These are phyloP conservation scores for Synanthedon myopaeformis DNA, from an alignment of 2,888 invertebrate genomes.

Conservation along the genomic window DNA sequence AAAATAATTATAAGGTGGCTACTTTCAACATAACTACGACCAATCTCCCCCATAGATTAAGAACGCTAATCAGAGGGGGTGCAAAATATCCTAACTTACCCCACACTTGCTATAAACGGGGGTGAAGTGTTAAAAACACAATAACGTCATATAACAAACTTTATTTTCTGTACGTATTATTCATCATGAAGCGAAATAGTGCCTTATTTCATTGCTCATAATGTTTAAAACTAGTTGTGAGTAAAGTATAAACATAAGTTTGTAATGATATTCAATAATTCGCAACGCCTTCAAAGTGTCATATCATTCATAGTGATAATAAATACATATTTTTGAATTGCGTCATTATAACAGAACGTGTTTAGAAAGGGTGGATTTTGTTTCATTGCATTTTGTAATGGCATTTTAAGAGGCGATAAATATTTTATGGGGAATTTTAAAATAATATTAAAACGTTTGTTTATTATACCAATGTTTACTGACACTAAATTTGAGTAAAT, in stretches of 20 bases:
- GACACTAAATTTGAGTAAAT: too few relatives aligned
- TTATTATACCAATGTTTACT: background rate
- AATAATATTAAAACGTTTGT: background rate
- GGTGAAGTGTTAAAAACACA: slow-evolving; percentile 67
- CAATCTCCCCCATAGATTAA: slow-evolving; percentile 55
- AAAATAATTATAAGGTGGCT: background rate
- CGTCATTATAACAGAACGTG: slow-evolving; percentile 32
- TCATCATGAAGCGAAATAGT: background rate
- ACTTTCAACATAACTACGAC: too few relatives aligned
- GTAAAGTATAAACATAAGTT: slow-evolving; percentile 2
- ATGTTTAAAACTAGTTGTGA: background rate
- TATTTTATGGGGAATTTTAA: slow-evolving; percentile 14
- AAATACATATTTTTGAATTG: slow-evolving; percentile 63
- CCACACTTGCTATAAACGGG: slow-evolving; percentile 30
- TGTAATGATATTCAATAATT: slow-evolving; percentile 37
- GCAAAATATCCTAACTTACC: slow-evolving; percentile 50
- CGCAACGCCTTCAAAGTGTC: slow-evolving; percentile 67
- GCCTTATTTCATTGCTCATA: slow-evolving; percentile 8
- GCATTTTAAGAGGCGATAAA: slow-evolving; percentile 29
- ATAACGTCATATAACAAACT: slow-evolving; percentile 48
- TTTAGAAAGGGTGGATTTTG: slow-evolving; percentile 38
- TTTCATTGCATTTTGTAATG: slow-evolving; percentile 29
- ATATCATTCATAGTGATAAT: slow-evolving; percentile 64
- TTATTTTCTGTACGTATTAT: slow-evolving; percentile 3
- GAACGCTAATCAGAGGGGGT: slow-evolving; percentile 66